Evolutionary conservation across 2,888 invertebrate genomes (phyloP), one percentile per base, ranked within the genome.

Genomic region (Cephus sareptanus): DNA sequence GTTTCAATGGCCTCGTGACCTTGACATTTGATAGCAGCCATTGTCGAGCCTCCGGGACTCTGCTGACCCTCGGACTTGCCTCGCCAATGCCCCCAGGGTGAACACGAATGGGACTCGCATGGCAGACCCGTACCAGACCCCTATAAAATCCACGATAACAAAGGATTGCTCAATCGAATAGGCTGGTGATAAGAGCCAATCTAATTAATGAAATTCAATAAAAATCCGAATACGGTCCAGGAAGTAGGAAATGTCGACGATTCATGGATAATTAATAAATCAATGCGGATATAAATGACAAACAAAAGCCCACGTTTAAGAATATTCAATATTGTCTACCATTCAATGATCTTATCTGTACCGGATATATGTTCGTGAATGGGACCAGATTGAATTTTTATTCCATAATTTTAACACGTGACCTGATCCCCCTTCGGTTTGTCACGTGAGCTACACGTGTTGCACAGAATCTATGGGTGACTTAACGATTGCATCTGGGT

Each of bases 11-110:
- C 75, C 73, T 56, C 75, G 69, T 78, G 79, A 79, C 80, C 79
- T 84, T 84, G 83, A 79, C 81, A 83, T 83, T 83, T 84, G 73
- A 56, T 56, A 56, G 23, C 56, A 56, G 56, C 56, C 56, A 56
- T 23, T 56, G 30, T 15, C 34, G 71, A 75, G 70, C 73, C 37
- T 40, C 23, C 35, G 69, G 70, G 80, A 81, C 78, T 77, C 77
- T 78, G 13, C 13, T 34, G 71, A 71, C 31, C 71, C 31, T 34
- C 31, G 31, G 71, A 71, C 33, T 34, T 33, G 31, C 4, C 71
- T 31, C 71, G 71, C n/a, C 31, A 34, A 23, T 71, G 71, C 33
- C 71, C 71, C 2, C 71, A 31, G 71, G 31, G 30, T 15, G 71
- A 31, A 34, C 12, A 34, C 71, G 71, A 23, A 56, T 56, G 6